Conservation (phyloP, 2,888 invertebrate species). For the Serripes groenlandicus region DNA sequence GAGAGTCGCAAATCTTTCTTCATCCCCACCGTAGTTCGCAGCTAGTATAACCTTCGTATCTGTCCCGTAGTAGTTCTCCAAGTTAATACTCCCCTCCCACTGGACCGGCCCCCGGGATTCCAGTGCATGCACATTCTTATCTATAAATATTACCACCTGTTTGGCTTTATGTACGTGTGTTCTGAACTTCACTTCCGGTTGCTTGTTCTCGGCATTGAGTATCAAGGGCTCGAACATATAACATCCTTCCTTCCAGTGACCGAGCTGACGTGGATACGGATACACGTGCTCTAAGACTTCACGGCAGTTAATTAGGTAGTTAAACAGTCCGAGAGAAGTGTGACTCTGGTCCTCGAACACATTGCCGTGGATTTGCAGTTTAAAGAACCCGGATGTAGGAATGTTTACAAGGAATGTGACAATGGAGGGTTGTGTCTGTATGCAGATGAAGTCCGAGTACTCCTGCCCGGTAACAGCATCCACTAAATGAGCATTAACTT, state of each 20-base stretch:
- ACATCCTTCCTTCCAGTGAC: constrained; percentile 76
- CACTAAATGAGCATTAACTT: constrained; percentile 69
- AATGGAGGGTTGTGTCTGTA: constrained; percentile 69
- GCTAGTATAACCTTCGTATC: constrained; percentile 70
- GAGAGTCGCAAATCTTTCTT: constrained; percentile 70
- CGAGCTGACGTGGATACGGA: constrained; percentile 71
- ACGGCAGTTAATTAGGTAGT: constrained; percentile 70
- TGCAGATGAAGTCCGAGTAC: constrained; percentile 70
- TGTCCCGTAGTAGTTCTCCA: constrained; percentile 67
- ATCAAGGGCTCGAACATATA: constrained; percentile 72
- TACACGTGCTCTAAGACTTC: constrained; percentile 53
- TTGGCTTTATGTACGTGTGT: constrained; percentile 72
- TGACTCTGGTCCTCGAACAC: constrained; percentile 70
- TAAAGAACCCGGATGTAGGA: constrained; percentile 69
- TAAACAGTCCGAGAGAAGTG: constrained; percentile 71
- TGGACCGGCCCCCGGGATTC: constrained; percentile 64
- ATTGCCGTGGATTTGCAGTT: constrained; percentile 74
- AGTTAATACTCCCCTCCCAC: constrained; percentile 70
- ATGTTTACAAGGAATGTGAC: constrained; percentile 71
- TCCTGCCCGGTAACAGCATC: constrained; percentile 66
- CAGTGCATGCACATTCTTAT: constrained; percentile 68
- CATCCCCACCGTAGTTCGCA: constrained; percentile 73
- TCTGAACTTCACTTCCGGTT: constrained; percentile 68
- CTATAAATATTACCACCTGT: constrained; percentile 71
- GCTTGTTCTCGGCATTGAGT: constrained; percentile 53